These are phyloP conservation scores for Drosophila mayaguana DNA, from an alignment of 2,888 invertebrate genomes.

Conservation along the genomic window DNA sequence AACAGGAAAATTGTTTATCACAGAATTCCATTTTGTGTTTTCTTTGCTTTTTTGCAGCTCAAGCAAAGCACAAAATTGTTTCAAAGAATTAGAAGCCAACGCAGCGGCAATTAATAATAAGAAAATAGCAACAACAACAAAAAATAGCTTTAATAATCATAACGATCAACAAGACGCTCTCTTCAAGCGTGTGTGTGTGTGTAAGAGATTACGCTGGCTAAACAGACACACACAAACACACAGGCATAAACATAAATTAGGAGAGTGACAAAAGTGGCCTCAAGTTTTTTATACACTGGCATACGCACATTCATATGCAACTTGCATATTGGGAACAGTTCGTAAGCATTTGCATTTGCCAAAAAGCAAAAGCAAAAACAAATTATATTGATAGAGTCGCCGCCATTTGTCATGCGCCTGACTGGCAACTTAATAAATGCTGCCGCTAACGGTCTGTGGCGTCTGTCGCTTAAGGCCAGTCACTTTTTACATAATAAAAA, in stretches of 20 bases:
- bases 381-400: slow-evolving; percentile 29
- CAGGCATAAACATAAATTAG: neutral
- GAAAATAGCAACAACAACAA: neutral
- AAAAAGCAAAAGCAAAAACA: neutral
- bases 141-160: slow-evolving; percentile 2
- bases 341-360: slow-evolving; percentile 29
- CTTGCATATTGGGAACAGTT: slow-evolving; percentile 10
- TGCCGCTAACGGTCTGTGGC: slow-evolving; percentile 46
- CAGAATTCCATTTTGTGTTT: slow-evolving; percentile 7
- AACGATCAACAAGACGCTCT: slow-evolving; percentile 21
- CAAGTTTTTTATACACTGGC: slow-evolving; percentile 14
- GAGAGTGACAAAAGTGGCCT: slow-evolving; percentile 29
- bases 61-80: slow-evolving; percentile 13
- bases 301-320: slow-evolving; percentile 2
- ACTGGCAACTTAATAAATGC: slow-evolving; percentile 40
- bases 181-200: slow-evolving; percentile 6
- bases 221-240: slow-evolving; percentile 1
- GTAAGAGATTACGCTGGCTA: slow-evolving; percentile 5
- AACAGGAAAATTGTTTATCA: slow-evolving; percentile 46
- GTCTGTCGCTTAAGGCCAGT: slow-evolving; percentile 57
- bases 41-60: neutral
- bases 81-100: slow-evolving; percentile 25
- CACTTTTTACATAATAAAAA: slow-evolving; percentile 61
- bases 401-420: slow-evolving; percentile 27
- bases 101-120: slow-evolving; percentile 24